These are phyloP conservation scores for Choristoneura fumiferana DNA, from an alignment of 1,140 invertebrate species.

Conservation along the genomic window DNA sequence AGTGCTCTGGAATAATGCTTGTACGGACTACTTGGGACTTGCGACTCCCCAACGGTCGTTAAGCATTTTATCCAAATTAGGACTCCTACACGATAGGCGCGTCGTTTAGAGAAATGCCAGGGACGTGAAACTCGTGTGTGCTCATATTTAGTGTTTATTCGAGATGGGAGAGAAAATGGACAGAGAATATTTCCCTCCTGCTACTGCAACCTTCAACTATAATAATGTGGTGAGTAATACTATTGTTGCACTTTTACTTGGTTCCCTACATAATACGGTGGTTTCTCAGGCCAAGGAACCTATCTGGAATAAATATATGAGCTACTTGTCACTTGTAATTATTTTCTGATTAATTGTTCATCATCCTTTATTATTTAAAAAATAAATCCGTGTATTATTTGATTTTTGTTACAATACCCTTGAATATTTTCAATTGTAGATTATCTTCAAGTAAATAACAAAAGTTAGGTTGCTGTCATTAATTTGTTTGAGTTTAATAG, in stretches of 20 bases:
- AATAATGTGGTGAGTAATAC: conserved; percentile 67
- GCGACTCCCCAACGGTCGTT: conserved; percentile 36
- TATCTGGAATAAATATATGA: no score
- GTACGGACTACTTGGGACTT: conserved; percentile 45
- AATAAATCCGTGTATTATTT: no score
- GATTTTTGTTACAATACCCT: no score
- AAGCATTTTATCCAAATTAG: conserved; percentile 17
- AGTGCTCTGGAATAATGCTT: conserved; percentile 38
- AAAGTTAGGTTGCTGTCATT: no score
- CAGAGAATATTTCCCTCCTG: conserved; percentile 59
- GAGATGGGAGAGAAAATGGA: conserved; percentile 67
- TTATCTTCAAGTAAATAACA: no score
- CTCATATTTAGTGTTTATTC: conserved; percentile 39
- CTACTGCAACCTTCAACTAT: conserved; percentile 64
- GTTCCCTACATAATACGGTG: no score
- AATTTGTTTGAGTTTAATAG: no score
- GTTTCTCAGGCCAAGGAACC: no score
- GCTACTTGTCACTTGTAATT: no score
- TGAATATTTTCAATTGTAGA: no score
- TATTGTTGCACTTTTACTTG: conserved; percentile 10
- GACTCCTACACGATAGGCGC: conserved; percentile 3
- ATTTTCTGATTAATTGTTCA: no score
- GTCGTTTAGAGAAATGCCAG: conserved; percentile 31
- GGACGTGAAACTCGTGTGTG: conserved; percentile 38
- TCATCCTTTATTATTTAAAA: no score